These are phyloP conservation scores for Melanotaenia boesemani DNA, from an alignment of 2,797 vertebrate genomes.

Conservation along the genomic window DNA sequence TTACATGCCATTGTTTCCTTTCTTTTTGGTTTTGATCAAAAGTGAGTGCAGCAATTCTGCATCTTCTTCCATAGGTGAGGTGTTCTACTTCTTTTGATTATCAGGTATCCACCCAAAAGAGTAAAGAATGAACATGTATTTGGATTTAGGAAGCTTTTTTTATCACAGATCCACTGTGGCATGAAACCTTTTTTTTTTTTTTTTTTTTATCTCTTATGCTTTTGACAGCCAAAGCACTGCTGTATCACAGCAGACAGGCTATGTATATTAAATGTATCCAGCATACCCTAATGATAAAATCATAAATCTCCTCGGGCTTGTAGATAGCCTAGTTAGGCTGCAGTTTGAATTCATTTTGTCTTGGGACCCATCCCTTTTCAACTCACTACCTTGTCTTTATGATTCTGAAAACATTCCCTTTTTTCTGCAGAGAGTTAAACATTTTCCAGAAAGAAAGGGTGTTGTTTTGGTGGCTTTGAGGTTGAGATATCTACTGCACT, in stretches of 20 bases:
- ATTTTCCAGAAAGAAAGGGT: conserved; percentile 49
- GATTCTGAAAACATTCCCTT: conserved; percentile 32
- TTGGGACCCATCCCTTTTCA: conserved; percentile 49
- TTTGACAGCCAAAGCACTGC: conserved; percentile 31
- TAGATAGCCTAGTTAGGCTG: conserved; percentile 66
- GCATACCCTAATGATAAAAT: conserved; percentile 63
- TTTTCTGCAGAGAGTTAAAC: conserved; percentile 60
- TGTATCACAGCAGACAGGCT: conserved; percentile 38
- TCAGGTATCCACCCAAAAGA: conserved; percentile 2
- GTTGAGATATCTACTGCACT: conserved; percentile 55
- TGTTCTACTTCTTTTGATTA: conserved; percentile 29
- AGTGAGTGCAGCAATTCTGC: background rate
- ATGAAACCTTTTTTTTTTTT: conserved; percentile 24
- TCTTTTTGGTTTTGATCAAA: background rate
- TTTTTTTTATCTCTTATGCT: conserved; percentile 16
- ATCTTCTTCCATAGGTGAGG: background rate
- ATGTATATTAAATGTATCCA: conserved; percentile 57
- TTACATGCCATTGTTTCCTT: conserved; percentile 1
- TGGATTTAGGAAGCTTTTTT: conserved; percentile 27
- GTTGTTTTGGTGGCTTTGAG: conserved; percentile 59
- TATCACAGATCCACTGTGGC: conserved; percentile 26
- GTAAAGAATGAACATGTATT: conserved; percentile 22
- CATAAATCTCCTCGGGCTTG: conserved; percentile 55
- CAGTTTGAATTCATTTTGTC: conserved; percentile 61
- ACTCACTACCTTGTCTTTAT: conserved; percentile 35